A percentile compares a stretch with the other conserved stretches of the same genome.
These are phyloP conservation scores for Ia io DNA, from an alignment of 2,113 vertebrate genomes.

Conservation along the genomic window DNA sequence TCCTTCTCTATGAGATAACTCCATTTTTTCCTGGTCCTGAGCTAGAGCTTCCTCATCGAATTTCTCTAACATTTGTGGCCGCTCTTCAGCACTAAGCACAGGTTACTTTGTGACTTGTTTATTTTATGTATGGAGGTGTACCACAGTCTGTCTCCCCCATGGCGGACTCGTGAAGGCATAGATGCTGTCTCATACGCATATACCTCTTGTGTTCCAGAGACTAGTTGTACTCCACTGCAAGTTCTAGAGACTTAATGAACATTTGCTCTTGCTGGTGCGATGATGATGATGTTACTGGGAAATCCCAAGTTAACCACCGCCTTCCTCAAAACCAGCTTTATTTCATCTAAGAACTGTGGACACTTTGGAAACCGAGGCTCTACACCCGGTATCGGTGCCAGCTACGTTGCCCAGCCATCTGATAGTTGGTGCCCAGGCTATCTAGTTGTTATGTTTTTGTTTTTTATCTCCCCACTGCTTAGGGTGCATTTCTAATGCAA, in stretches of 20 bases:
- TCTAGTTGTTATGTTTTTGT: background rate
- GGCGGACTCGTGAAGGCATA: background rate
- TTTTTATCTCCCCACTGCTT: background rate
- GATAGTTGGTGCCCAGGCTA: background rate
- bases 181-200: background rate
- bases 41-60: background rate
- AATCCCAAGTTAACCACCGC: background rate
- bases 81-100: background rate
- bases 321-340: background rate
- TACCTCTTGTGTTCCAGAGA: background rate
- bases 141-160: background rate
- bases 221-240: background rate
- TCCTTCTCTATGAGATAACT: background rate
- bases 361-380: background rate
- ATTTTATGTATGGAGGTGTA: background rate
- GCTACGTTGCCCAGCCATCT: background rate
- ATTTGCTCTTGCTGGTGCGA: background rate
- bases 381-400: background rate
- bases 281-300: background rate
- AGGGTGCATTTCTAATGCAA: constrained; percentile 5
- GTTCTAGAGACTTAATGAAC: background rate
- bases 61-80: background rate
- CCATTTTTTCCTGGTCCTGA: background rate
- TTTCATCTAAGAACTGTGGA: background rate
- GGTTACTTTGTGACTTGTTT: background rate